Evolutionary conservation across 2,797 vertebrate genomes (phyloP).

Genomic region (Phoeniculus purpureus): DNA sequence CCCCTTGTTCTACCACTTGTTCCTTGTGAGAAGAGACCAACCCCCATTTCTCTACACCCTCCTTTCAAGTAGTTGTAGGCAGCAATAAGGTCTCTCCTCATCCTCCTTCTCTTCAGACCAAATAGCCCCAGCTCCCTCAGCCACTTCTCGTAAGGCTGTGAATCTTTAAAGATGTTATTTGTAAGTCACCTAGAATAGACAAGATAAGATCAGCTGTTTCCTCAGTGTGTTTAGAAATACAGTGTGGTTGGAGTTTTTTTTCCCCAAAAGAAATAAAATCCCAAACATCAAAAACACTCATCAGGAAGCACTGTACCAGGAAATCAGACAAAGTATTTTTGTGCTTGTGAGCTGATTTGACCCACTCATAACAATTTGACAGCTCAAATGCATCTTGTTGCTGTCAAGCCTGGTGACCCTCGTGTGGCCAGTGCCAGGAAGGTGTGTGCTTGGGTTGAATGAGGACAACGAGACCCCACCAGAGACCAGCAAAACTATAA

Average conservation of each 20-base stretch:
- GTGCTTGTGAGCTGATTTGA: background rate
- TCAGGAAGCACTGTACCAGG: constrained; percentile 31
- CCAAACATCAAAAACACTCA: background rate
- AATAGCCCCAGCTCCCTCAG: too few relatives aligned
- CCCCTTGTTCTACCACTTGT: too few relatives aligned
- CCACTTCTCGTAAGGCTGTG: background rate
- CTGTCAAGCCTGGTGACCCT: background rate
- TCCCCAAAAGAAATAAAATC: constrained; percentile 7
- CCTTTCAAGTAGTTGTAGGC: too few relatives aligned
- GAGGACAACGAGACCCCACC: background rate
- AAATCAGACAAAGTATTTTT: constrained; percentile 27
- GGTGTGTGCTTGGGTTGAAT: background rate
- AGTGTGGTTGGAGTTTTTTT: background rate
- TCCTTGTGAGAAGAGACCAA: too few relatives aligned
- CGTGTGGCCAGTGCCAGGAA: background rate
- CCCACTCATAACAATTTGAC: background rate
- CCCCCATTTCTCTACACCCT: too few relatives aligned
- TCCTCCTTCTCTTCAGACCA: too few relatives aligned
- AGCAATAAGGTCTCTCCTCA: too few relatives aligned
- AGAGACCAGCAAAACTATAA: background rate
- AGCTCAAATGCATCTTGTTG: background rate
- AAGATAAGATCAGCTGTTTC: constrained; percentile 39
- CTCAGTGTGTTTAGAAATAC: constrained; percentile 9
- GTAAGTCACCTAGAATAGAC: background rate
- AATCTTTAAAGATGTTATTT: background rate